A percentile compares a stretch with the other conserved stretches of the same genome.
phyloP scores from a whole-genome alignment of 2,888 invertebrate genomes.

The Mimachlamys varia region DNA sequence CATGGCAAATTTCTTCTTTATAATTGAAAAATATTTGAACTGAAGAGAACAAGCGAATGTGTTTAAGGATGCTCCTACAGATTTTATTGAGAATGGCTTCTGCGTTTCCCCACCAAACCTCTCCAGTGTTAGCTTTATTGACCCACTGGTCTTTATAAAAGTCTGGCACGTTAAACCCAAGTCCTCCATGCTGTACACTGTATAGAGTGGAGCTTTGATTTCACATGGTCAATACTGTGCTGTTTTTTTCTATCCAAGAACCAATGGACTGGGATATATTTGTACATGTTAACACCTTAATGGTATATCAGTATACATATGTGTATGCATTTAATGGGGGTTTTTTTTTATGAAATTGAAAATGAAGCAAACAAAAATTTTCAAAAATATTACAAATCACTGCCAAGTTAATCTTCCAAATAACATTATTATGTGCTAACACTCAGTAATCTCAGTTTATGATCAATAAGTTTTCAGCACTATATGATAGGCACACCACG shows the following conservation, averaged over 20 bases:
- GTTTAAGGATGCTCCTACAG: not conserved
- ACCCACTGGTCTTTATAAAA: not conserved
- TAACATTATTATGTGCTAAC: too few species aligned
- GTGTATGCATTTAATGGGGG: not conserved
- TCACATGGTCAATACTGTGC: constrained; percentile 19
- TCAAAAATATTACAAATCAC: too few species aligned
- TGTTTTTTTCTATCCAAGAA: not conserved
- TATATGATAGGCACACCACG: not conserved
- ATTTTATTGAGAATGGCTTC: not conserved
- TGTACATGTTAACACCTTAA: not conserved
- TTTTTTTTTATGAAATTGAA: not conserved
- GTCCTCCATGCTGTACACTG: not conserved
- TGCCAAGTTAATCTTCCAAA: too few species aligned
- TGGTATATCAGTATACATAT: too few species aligned
- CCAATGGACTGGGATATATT: not conserved
- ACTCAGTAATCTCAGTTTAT: too few species aligned
- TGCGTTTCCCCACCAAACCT: not conserved
- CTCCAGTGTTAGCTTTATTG: constrained; percentile 2
- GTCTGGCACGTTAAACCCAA: constrained; percentile 12
- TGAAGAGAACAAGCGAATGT: constrained; percentile 1
- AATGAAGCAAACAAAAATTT: too few species aligned
- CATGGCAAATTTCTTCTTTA: not conserved
- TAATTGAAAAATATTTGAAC: constrained; percentile 31
- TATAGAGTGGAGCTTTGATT: not conserved
- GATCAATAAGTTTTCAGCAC: not conserved